These are phyloP conservation scores for Panagrolaimus sp. DNA, from an alignment of 1,140 invertebrate genomes.

Conservation along the genomic window DNA sequence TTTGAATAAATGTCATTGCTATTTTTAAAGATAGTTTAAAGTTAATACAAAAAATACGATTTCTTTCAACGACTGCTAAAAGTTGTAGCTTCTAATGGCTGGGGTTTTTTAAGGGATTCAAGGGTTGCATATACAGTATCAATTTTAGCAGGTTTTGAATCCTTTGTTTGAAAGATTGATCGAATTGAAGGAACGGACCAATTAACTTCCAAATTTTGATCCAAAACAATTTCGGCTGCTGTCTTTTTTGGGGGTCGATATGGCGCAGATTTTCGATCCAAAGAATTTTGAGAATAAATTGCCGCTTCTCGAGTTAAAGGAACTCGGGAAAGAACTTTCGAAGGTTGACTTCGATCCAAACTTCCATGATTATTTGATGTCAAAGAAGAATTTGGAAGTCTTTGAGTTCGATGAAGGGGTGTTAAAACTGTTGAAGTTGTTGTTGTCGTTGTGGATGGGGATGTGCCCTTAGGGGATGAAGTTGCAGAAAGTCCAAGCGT, in stretches of 20 bases:
- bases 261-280: conserved; percentile 2
- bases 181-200: conserved; percentile 22
- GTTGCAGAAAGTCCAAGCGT: not conserved
- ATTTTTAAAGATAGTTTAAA: no score
- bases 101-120: conserved; percentile 15
- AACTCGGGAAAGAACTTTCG: not conserved
- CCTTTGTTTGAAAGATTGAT: conserved; percentile 20
- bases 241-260: conserved; percentile 19
- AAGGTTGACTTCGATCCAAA: not conserved
- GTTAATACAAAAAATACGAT: no score
- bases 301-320: not conserved
- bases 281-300: not conserved
- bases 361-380: not conserved
- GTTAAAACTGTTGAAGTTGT: not conserved
- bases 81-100: no score
- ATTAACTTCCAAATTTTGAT: not conserved
- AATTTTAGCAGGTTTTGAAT: conserved; percentile 18
- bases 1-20: no score
- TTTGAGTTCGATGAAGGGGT: conserved; percentile 2
- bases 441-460: not conserved
- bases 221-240: conserved; percentile 21
- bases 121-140: conserved; percentile 28
- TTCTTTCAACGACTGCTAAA: no score
- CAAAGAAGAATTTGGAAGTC: not conserved
- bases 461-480: not conserved